Evolutionary conservation across 2,888 invertebrate species (phyloP).

Genomic region (Melanostoma scalare): DNA sequence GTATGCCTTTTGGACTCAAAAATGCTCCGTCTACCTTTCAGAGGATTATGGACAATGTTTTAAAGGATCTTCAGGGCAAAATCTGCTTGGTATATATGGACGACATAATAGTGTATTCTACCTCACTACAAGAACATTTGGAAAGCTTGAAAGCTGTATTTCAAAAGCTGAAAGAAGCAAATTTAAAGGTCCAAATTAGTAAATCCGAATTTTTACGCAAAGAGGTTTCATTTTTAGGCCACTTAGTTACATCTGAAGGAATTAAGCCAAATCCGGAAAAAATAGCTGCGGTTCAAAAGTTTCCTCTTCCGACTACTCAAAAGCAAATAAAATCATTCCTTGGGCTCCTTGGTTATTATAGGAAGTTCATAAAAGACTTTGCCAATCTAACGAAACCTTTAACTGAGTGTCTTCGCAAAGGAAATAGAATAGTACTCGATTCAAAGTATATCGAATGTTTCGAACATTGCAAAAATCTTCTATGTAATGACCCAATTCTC

Average conservation of each 20-base stretch:
- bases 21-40: no score
- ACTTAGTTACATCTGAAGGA: slow-evolving; percentile 73
- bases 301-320: slow-evolving; percentile 62
- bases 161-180: slow-evolving; percentile 66
- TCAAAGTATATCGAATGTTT: slow-evolving; percentile 43
- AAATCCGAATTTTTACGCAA: slow-evolving; percentile 75
- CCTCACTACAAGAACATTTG: slow-evolving; percentile 75
- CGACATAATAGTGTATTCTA: slow-evolving; percentile 76
- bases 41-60: slow-evolving; percentile 25
- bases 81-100: slow-evolving; percentile 74
- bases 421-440: slow-evolving; percentile 12
- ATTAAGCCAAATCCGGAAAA: slow-evolving; percentile 74
- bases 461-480: slow-evolving; percentile 43
- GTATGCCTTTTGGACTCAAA: no score
- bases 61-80: slow-evolving; percentile 73
- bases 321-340: slow-evolving; percentile 68
- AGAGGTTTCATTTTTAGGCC: slow-evolving; percentile 76
- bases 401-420: slow-evolving; percentile 49
- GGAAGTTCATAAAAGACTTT: slow-evolving; percentile 70
- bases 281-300: slow-evolving; percentile 67
- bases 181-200: slow-evolving; percentile 75
- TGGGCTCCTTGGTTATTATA: slow-evolving; percentile 73
- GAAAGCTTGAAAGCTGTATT: slow-evolving; percentile 73
- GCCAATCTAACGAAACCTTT: slow-evolving; percentile 62
- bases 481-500: slow-evolving; percentile 76